These are phyloP conservation scores for Trichogramma evanescens DNA, from an alignment of 2,888 invertebrate genomes.

Conservation along the genomic window DNA sequence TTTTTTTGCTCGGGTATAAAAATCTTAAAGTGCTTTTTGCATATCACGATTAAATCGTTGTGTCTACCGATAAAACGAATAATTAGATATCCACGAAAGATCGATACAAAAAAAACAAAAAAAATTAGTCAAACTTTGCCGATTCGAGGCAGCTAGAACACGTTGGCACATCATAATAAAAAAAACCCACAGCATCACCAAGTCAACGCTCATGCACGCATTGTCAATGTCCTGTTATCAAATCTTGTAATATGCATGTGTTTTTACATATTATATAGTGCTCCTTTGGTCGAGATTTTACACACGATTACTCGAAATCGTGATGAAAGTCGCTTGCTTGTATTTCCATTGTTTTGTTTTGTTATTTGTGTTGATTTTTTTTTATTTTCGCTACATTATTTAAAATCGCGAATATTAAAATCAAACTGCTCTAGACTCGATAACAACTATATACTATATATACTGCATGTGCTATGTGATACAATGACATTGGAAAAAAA, in stretches of 20 bases:
- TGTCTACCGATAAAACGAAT: slow-evolving; percentile 6
- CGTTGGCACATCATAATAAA: slow-evolving; percentile 45
- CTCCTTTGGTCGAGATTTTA: slow-evolving; percentile 35
- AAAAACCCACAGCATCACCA: slow-evolving; percentile 42
- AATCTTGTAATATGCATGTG: slow-evolving; percentile 37
- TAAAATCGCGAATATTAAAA: background rate
- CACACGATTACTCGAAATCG: slow-evolving; percentile 11
- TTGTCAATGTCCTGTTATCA: slow-evolving; percentile 48
- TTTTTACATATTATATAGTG: slow-evolving; percentile 31
- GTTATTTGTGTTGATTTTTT: background rate
- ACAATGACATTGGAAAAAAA: slow-evolving; percentile 17
- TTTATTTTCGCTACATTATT: background rate
- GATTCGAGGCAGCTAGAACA: slow-evolving; percentile 25
- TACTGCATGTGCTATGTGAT: slow-evolving; percentile 4
- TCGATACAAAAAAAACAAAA: background rate
- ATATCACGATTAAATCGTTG: slow-evolving; percentile 11
- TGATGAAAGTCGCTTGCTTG: slow-evolving; percentile 5
- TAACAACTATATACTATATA: too few species aligned
- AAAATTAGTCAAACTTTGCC: background rate
- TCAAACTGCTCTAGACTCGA: too few species aligned
- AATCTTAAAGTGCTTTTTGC: slow-evolving; percentile 16
- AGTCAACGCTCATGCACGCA: slow-evolving; percentile 45
- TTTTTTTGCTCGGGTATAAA: slow-evolving; percentile 19
- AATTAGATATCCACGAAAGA: background rate
- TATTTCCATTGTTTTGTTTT: background rate